phyloP scores from a whole-genome alignment of 2,888 invertebrate species.

The Metalampra italica region DNA sequence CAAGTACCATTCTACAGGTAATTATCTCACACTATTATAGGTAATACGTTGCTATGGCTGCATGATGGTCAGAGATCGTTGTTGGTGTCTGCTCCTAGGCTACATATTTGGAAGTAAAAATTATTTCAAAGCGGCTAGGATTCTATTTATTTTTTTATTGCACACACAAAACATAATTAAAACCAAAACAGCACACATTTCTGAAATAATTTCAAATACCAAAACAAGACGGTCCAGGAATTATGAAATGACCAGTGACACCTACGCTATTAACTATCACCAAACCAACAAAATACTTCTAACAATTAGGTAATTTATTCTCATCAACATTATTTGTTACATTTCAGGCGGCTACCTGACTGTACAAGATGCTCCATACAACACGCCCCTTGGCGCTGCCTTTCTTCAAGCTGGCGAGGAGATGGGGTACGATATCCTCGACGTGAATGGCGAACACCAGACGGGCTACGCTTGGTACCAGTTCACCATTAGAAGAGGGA shows the following conservation, averaged over 20 bases:
- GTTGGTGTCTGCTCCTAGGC: too few relatives aligned
- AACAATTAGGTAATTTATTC: background rate
- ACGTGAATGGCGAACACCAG: slow-evolving; percentile 91
- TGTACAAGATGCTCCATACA: slow-evolving; percentile 87
- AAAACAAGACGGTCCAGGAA: too few relatives aligned
- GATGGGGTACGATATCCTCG: slow-evolving; percentile 92
- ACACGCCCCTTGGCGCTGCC: slow-evolving; percentile 90
- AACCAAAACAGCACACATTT: too few relatives aligned
- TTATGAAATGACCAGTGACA: too few relatives aligned
- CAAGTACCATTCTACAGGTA: slow-evolving; percentile 85
- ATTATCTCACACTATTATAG: slow-evolving; percentile 2
- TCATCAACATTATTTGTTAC: background rate
- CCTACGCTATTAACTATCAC: too few relatives aligned
- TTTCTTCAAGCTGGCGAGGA: slow-evolving; percentile 94
- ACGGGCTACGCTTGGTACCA: slow-evolving; percentile 93
- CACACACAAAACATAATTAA: too few relatives aligned
- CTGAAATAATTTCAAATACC: too few relatives aligned
- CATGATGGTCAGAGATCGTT: background rate
- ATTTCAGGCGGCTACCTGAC: slow-evolving; percentile 85
- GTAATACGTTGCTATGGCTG: background rate
- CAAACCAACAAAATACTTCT: too few relatives aligned
- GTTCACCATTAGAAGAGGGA: slow-evolving; percentile 91
- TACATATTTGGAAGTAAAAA: too few relatives aligned
- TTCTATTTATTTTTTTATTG: too few relatives aligned
- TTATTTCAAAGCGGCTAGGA: too few relatives aligned